Percentiles rank a stretch among this genome's conserved stretches.
Conservation (phyloP, 2,113 vertebrate genomes). For the Rhinolophus sinicus region DNA sequence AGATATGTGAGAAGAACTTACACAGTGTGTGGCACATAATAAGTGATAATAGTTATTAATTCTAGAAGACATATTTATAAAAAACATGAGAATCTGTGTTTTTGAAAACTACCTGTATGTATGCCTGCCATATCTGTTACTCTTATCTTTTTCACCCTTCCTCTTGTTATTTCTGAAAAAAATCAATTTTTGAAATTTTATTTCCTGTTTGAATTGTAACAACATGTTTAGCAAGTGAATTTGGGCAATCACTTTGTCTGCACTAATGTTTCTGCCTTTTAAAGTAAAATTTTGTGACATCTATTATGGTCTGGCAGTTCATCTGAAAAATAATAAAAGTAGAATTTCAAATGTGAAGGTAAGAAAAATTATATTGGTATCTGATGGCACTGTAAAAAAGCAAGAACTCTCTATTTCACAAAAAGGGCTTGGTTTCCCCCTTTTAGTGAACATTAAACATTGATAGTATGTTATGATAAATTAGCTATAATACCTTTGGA, state of each 20-base stretch:
- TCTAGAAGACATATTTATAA: background rate
- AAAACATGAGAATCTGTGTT: background rate
- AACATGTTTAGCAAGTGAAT: background rate
- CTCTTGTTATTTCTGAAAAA: background rate
- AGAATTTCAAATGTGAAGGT: slow-evolving; percentile 35
- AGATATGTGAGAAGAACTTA: slow-evolving; percentile 31
- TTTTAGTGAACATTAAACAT: background rate
- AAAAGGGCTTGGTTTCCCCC: background rate
- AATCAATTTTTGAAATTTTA: background rate
- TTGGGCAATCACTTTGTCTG: background rate
- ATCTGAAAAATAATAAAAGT: slow-evolving; percentile 46
- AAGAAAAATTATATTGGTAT: slow-evolving; percentile 45
- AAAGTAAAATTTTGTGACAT: slow-evolving; percentile 22
- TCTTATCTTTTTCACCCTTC: background rate
- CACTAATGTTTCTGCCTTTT: slow-evolving; percentile 28
- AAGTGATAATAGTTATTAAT: slow-evolving; percentile 41
- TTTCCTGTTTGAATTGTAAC: slow-evolving; percentile 30
- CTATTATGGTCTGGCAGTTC: background rate
- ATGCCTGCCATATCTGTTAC: background rate
- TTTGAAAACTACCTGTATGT: slow-evolving; percentile 13
- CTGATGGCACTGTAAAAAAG: slow-evolving; percentile 45
- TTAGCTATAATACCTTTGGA: slow-evolving; percentile 71
- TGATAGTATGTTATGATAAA: slow-evolving; percentile 73
- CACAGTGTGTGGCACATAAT: background rate
- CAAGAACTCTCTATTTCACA: background rate